Evolutionary conservation across 1,140 invertebrate genomes (phyloP).

Genomic region (Caerostris darwini): DNA sequence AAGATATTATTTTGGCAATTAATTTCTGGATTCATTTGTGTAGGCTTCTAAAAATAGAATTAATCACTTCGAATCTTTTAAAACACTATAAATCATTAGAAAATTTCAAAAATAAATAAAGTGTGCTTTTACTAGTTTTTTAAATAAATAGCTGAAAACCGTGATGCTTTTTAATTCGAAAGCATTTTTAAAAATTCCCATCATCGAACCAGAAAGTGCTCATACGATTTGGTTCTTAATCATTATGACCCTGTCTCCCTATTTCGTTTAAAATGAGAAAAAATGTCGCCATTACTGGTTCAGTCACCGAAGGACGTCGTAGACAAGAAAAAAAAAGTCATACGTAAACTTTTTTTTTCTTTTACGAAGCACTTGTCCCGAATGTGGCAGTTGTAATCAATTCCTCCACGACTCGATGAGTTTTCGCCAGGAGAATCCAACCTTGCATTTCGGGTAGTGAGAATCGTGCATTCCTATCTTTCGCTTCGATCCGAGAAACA

Average conservation of each 20-base stretch:
- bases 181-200: background rate
- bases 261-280: background rate
- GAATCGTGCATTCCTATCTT: background rate
- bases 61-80: too few relatives aligned
- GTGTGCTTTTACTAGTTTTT: too few relatives aligned
- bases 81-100: too few relatives aligned
- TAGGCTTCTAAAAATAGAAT: too few relatives aligned
- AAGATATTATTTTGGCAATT: too few relatives aligned
- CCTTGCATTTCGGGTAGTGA: background rate
- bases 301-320: slow-evolving; percentile 14
- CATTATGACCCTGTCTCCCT: background rate
- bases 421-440: background rate
- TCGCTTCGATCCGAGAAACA: slow-evolving; percentile 3
- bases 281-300: background rate
- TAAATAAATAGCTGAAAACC: too few relatives aligned
- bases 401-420: slow-evolving; percentile 31
- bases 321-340: slow-evolving; percentile 16
- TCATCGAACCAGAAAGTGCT: background rate
- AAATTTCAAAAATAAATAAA: too few relatives aligned
- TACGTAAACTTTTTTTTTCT: background rate
- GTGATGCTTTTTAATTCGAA: background rate
- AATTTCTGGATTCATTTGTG: too few relatives aligned
- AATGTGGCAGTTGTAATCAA: slow-evolving; percentile 31
- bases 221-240: background rate
- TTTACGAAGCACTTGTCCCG: slow-evolving; percentile 28